A percentile compares a stretch with the other conserved stretches of the same genome.
phyloP scores from a whole-genome alignment of 2,888 invertebrate genomes.

The Leucozona laternaria region DNA sequence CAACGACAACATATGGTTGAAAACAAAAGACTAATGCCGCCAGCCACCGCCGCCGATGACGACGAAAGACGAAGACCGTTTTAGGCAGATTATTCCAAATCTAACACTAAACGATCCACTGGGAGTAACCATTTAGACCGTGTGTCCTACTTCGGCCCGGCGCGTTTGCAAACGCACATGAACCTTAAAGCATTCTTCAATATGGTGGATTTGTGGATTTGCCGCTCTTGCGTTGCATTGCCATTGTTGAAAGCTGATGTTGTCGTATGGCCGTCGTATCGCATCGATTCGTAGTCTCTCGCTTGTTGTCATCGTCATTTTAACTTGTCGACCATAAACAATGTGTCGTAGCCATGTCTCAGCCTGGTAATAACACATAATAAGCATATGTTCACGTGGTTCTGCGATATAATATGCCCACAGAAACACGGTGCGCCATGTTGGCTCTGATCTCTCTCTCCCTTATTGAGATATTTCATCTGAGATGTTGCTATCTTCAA shows the following conservation, averaged over 20 bases:
- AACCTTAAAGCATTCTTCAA: conserved; percentile 52
- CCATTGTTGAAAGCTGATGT: too few species aligned
- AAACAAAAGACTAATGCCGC: conserved; percentile 60
- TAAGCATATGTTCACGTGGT: conserved; percentile 72
- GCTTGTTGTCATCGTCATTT: conserved; percentile 38
- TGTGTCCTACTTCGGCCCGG: conserved; percentile 47
- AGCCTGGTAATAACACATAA: conserved; percentile 75
- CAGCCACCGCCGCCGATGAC: not conserved
- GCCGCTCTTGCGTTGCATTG: conserved; percentile 36
- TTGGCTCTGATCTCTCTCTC: conserved; percentile 67
- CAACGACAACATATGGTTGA: conserved; percentile 39
- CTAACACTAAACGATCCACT: conserved; percentile 71
- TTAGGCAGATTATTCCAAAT: conserved; percentile 72
- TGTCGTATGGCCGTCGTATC: conserved; percentile 1
- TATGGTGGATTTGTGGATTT: conserved; percentile 12
- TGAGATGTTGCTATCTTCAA: conserved; percentile 37
- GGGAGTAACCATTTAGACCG: conserved; percentile 71
- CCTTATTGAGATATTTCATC: conserved; percentile 75
- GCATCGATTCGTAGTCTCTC: not conserved
- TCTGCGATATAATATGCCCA: conserved; percentile 52
- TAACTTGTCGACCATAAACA: conserved; percentile 71
- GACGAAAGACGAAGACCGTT: conserved; percentile 31
- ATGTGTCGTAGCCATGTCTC: conserved; percentile 73
- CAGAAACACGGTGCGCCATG: conserved; percentile 55
- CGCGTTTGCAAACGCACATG: conserved; percentile 60